These are phyloP conservation scores for Eupithecia abbreviata DNA, from an alignment of 2,888 invertebrate species.

Conservation along the genomic window DNA sequence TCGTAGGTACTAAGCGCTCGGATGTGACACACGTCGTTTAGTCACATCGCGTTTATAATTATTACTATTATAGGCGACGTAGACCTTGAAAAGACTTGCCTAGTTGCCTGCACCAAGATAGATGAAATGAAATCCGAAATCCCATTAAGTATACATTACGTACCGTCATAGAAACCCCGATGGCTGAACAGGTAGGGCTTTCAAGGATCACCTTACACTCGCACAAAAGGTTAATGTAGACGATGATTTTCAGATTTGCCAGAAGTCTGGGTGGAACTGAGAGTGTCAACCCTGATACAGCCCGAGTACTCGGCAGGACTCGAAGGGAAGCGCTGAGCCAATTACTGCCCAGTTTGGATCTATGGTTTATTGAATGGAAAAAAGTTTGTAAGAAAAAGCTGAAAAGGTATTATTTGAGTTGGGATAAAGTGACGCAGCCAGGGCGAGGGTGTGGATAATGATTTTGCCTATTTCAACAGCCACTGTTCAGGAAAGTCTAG, in stretches of 20 bases:
- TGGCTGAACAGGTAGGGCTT: not conserved
- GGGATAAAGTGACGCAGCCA: not conserved
- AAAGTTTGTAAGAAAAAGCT: constrained; percentile 20
- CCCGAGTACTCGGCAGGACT: constrained; percentile 8
- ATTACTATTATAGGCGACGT: not conserved
- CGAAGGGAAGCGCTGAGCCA: constrained; percentile 34
- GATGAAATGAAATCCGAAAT: not conserved
- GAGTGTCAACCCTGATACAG: constrained; percentile 36
- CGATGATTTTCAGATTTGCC: not conserved
- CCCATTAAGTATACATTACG: not conserved
- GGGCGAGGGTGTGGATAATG: not conserved
- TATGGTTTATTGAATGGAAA: constrained; percentile 42
- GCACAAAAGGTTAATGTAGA: not conserved
- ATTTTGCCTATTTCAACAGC: not conserved
- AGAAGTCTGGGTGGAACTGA: not conserved
- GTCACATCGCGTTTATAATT: not conserved
- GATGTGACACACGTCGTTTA: not conserved
- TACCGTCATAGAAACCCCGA: not conserved
- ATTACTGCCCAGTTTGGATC: constrained; percentile 40
- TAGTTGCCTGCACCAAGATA: not conserved
- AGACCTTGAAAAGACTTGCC: not conserved
- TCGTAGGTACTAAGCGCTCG: not conserved
- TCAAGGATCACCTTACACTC: not conserved
- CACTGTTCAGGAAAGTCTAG: not conserved
- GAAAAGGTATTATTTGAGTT: not conserved